Percentiles rank a stretch among this genome's conserved stretches.
These are phyloP conservation scores for Lycocorax pyrrhopterus DNA, from an alignment of 2,113 vertebrate species.

Conservation along the genomic window DNA sequence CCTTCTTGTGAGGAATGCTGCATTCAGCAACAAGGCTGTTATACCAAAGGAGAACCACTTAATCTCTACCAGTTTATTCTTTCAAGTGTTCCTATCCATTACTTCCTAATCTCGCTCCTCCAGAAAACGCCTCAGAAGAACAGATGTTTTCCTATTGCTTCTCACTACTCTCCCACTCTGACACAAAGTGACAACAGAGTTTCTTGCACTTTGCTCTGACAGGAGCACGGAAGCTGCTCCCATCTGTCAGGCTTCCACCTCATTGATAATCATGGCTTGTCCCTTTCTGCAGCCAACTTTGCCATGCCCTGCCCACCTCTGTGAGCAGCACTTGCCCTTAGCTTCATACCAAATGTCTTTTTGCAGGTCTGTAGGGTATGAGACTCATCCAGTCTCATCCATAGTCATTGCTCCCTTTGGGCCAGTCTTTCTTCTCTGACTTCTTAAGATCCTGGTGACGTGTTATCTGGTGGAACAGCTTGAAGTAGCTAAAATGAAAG, in stretches of 20 bases:
- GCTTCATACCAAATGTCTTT: neutral
- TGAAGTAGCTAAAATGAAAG: neutral
- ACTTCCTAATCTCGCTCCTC: neutral
- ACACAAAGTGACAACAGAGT: neutral
- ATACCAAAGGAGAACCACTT: neutral
- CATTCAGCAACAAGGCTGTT: neutral
- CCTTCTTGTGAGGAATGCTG: neutral
- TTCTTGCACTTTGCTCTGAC: neutral
- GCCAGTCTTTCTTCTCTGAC: neutral
- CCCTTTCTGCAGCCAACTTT: neutral
- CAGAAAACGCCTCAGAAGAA: neutral
- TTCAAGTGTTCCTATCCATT: neutral
- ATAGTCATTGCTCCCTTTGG: neutral
- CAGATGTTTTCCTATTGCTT: neutral
- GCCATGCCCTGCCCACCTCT: neutral
- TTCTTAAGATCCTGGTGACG: neutral
- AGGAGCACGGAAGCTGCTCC: neutral
- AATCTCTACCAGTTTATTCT: neutral
- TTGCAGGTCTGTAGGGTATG: neutral
- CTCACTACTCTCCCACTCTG: neutral
- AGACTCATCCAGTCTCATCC: neutral
- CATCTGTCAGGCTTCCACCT: neutral
- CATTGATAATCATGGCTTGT: neutral
- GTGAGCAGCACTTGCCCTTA: accelerated
- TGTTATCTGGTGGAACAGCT: neutral